Base-by-base conservation (phyloP, 1,140 invertebrate genomes). In the Homarus americanus region DNA sequence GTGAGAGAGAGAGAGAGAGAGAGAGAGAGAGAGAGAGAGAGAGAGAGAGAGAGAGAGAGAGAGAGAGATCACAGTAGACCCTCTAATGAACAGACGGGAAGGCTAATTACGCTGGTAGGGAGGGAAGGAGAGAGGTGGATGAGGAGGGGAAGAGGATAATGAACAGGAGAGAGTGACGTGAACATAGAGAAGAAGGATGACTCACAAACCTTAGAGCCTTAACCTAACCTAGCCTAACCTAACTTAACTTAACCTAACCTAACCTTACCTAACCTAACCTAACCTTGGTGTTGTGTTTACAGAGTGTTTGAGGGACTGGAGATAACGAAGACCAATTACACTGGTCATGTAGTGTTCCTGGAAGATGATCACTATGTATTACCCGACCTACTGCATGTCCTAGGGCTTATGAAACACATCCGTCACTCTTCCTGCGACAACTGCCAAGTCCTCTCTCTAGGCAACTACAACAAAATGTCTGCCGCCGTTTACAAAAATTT, bases 351-450 rank as follows among this genome's bases (percentile, higher is more conserved):
- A 20, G 94, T 99, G n/a, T 98, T 99, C 93, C 95, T 99, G 28
- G 99, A 99, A 95, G 99, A 99, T 94, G 99, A 99, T 94, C 99
- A 99, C 94, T 99, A 98, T 94, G 97, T 99, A 0, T 96, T 98
- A n/a, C 97, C 98, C 93, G 99, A 99, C 94, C 98, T 99, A 93
- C 95, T 99, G 4, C 96, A 98, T 93, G 96, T 98, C 82, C 95
- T 99, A 34, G 95, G 96, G 92, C 95, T 98, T 49, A 97, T 98
- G 95, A 96, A 97, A 90, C 66, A 44, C 7, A 32, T 49, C 12
- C 34, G 87, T 15, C 24, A 95, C 93, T 96, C 96, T 93, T 96
- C 96, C 91, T 99, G 97, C 93, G 96, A 96, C 38, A 96, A 97
- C 63, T 99, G 98, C 94, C 97, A 98, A 94, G 97, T 99, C 49